Base-by-base conservation (phyloP, 2,797 vertebrate species). In the Champsocephalus gunnari region DNA sequence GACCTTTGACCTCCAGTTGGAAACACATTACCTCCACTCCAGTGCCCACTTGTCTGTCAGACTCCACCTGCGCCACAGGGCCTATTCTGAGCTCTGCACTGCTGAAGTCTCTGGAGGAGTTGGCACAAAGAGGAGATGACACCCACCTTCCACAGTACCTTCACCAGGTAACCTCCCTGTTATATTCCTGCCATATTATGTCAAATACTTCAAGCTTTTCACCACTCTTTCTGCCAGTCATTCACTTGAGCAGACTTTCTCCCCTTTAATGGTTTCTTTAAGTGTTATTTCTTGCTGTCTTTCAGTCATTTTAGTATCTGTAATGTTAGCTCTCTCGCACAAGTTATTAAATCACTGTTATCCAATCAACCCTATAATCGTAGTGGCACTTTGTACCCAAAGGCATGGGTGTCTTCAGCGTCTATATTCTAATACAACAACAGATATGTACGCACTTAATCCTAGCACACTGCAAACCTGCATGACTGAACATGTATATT, bases 61-160 rank as follows among this genome's bases (percentile, higher is more conserved):
- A 53, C 21, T 68, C 84, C 60, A 67, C 79, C 78, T 83, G 64
- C 24, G 3, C 71, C 58, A 65, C 71, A 43, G 73, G 70, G n/a
- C 72, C 65, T 24, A 51, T 66, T 72, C 65, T 74, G 67, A 73
- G 21, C 19, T 68, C 66, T 32, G 51, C 66, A 70, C 72, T 86
- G 45, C 66, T 89, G 55, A 75, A 75, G 51, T 86, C 71, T 79
- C 87, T 88, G 44, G 88, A 92, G 55, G 81, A 92, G 55, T 65
- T 95, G 76, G 89, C 87, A 77, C 83, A 92, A 70, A 90, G 82
- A 77, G 93, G 92, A 57, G 95, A 95, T 49, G 92, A 94, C 28
- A 50, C 82, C 32, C 87, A 87, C 66, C 93, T 99, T 66, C 97
- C 98, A n/a, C 93, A 96, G 50, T 95, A 95, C 85, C 96, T 99